A percentile compares a stretch with the other conserved stretches of the same genome.
phyloP scores from a whole-genome alignment of 2,888 invertebrate genomes.

The Drosophila stalkeri region DNA sequence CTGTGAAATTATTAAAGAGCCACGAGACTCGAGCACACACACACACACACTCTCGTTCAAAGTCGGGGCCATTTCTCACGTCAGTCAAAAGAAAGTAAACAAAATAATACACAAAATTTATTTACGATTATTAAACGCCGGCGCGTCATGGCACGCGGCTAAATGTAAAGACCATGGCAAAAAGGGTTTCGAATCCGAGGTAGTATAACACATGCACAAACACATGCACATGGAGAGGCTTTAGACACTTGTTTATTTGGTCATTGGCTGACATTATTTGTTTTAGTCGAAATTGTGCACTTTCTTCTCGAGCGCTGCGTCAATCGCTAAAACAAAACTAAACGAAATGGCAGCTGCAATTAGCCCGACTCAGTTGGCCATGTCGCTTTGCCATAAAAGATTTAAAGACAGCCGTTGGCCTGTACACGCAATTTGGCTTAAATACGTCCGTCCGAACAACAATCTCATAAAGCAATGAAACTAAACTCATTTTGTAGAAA shows the following conservation, averaged over 20 bases:
- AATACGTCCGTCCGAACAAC: slow-evolving; percentile 25
- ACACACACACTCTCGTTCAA: background rate
- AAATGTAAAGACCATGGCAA: slow-evolving; percentile 46
- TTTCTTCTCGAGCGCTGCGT: slow-evolving; percentile 58
- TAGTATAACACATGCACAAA: slow-evolving; percentile 8
- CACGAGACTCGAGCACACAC: slow-evolving; percentile 37
- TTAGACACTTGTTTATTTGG: slow-evolving; percentile 26
- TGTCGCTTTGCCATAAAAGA: slow-evolving; percentile 60
- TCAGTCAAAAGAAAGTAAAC: slow-evolving; percentile 73
- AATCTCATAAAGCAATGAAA: slow-evolving; percentile 32
- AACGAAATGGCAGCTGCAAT: slow-evolving; percentile 57
- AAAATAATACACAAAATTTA: slow-evolving; percentile 62
- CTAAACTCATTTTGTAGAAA: slow-evolving; percentile 34
- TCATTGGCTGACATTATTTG: slow-evolving; percentile 65
- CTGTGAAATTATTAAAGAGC: slow-evolving; percentile 71
- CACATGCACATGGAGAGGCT: slow-evolving; percentile 14
- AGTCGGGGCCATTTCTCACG: slow-evolving; percentile 43
- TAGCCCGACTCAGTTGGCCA: slow-evolving; percentile 50
- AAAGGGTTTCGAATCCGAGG: slow-evolving; percentile 42
- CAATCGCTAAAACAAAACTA: slow-evolving; percentile 49
- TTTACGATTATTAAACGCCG: slow-evolving; percentile 67
- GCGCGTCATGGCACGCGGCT: slow-evolving; percentile 72
- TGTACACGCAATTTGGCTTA: slow-evolving; percentile 69
- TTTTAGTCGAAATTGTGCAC: slow-evolving; percentile 63
- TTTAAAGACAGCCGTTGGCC: slow-evolving; percentile 50